Conservation (phyloP, 2,113 vertebrate genomes). For the Apaloderma vittatum region DNA sequence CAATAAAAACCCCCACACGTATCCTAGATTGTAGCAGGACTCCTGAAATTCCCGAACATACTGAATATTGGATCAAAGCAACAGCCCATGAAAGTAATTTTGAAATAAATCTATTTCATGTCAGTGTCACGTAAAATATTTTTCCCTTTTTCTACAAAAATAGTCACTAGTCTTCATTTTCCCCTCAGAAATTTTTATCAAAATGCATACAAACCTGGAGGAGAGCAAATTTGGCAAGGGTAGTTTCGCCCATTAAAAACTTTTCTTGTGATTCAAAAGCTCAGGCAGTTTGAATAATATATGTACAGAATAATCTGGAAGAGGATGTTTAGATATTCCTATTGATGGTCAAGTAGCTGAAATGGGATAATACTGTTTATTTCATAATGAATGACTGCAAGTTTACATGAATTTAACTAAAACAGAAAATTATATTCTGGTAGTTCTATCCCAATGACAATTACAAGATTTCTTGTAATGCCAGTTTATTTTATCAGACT, state of each 20-base stretch:
- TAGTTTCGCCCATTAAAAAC: background rate
- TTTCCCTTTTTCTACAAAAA: background rate
- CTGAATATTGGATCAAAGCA: background rate
- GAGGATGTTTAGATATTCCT: background rate
- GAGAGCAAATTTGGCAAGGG: background rate
- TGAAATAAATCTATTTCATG: background rate
- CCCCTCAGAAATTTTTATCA: background rate
- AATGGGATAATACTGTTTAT: background rate
- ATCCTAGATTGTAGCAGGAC: background rate
- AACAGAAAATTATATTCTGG: background rate
- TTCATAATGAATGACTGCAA: background rate
- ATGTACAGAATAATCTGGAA: background rate
- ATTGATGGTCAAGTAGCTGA: background rate
- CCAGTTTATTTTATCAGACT: background rate
- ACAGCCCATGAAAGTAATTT: background rate
- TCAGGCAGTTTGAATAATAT: background rate
- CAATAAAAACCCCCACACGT: accelerated
- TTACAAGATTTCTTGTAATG: background rate
- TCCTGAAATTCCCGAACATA: background rate
- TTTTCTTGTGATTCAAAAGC: background rate
- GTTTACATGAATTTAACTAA: background rate
- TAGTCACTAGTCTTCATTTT: background rate
- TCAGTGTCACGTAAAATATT: background rate
- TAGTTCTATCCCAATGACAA: background rate
- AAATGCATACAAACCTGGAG: background rate